Percentiles rank a stretch among this genome's conserved stretches.
Conservation (phyloP, 2,797 vertebrate genomes). For the Lacerta viridis region DNA sequence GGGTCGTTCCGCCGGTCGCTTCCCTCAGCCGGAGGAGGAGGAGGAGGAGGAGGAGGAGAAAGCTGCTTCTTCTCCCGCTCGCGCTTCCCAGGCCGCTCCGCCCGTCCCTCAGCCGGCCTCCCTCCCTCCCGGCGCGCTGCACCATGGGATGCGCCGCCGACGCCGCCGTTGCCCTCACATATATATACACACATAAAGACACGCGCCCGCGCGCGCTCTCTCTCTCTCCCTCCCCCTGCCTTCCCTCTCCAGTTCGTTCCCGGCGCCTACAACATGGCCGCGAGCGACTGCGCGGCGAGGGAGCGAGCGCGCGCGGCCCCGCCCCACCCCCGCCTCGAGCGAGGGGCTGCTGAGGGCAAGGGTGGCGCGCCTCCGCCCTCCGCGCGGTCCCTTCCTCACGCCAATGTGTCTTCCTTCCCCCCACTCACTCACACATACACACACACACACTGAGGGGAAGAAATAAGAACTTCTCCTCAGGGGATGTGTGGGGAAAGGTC, state of each 20-base stretch:
- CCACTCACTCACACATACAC: too few species aligned
- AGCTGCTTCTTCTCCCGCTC: slow-evolving; percentile 11
- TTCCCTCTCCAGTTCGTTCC: neutral
- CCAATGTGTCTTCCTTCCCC: too few species aligned
- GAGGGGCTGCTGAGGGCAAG: neutral
- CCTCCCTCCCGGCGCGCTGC: slow-evolving; percentile 74
- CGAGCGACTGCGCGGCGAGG: slow-evolving; percentile 2
- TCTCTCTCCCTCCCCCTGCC: neutral
- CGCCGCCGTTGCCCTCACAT: slow-evolving; percentile 27
- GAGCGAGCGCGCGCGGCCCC: too few species aligned
- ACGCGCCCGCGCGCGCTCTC: neutral
- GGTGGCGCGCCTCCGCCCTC: neutral
- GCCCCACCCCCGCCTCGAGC: neutral
- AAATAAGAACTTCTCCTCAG: too few species aligned
- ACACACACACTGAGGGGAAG: too few species aligned
- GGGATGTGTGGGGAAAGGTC: too few species aligned
- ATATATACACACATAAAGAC: too few species aligned
- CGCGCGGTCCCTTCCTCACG: too few species aligned
- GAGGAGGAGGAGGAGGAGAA: neutral
- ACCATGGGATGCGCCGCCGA: slow-evolving; percentile 62
- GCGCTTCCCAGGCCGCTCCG: neutral
- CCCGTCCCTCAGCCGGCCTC: slow-evolving; percentile 40
- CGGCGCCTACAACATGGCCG: slow-evolving; percentile 56
- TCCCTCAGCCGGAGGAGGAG: neutral
- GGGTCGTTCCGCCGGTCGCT: neutral